phyloP scores from a whole-genome alignment of 2,113 vertebrate species.

The Zosterops pallidus region DNA sequence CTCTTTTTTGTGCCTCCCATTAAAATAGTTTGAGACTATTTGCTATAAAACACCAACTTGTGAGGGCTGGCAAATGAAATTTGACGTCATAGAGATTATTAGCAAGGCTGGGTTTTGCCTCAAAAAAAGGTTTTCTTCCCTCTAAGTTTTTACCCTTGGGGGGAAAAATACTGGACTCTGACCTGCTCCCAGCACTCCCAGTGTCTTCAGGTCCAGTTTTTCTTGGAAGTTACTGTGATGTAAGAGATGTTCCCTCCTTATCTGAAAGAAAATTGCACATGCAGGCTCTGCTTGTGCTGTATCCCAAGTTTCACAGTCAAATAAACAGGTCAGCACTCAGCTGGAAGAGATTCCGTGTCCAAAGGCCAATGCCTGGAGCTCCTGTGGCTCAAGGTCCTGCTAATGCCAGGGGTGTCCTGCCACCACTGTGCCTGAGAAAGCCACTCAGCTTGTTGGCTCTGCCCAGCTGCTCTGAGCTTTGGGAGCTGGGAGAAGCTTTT shows the following conservation, averaged over 20 bases:
- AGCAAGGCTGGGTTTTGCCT: neutral
- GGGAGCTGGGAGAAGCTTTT: neutral
- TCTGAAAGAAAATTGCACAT: neutral
- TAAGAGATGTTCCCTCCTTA: neutral
- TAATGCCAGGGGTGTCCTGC: neutral
- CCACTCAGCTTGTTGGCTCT: neutral
- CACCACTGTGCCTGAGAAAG: neutral
- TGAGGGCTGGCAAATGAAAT: neutral
- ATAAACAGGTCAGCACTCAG: neutral
- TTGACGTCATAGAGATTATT: neutral
- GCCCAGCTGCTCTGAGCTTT: neutral
- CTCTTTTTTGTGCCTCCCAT: neutral
- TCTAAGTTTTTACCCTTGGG: neutral
- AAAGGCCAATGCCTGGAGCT: neutral
- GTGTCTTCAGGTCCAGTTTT: neutral
- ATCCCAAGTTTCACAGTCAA: neutral
- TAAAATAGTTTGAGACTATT: neutral
- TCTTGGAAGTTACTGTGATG: rapidly evolving
- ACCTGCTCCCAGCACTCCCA: neutral
- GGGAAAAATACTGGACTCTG: neutral
- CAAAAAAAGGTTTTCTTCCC: neutral
- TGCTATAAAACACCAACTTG: neutral
- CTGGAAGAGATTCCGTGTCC: neutral
- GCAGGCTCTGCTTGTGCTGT: neutral
- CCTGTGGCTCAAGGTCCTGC: neutral